These are phyloP conservation scores for Caenorhabditis sinica DNA, from an alignment of 2,888 invertebrate species.

Conservation along the genomic window DNA sequence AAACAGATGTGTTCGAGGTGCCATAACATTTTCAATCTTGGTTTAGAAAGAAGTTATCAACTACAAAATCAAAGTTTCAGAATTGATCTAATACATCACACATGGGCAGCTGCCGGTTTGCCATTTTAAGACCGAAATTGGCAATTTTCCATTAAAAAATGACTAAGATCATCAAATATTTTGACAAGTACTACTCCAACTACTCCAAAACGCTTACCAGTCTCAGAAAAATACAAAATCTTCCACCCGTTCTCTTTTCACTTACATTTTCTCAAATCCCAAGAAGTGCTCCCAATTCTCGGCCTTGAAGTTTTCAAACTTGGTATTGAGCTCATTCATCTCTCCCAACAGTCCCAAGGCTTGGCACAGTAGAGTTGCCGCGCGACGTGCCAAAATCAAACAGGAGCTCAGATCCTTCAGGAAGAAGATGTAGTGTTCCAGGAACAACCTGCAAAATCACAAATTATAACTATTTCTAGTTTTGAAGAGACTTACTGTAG, in stretches of 20 bases:
- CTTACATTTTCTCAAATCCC: background rate
- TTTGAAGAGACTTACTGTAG: slow-evolving; percentile 28
- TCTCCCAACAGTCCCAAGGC: slow-evolving; percentile 15
- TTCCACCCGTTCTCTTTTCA: background rate
- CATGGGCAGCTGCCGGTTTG: too few relatives aligned
- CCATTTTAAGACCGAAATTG: too few relatives aligned
- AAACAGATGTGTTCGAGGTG: too few relatives aligned
- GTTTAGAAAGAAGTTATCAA: too few relatives aligned
- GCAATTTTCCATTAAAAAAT: too few relatives aligned
- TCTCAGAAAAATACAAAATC: too few relatives aligned
- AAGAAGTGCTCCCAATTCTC: background rate
- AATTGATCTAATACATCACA: too few relatives aligned
- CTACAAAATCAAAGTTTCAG: too few relatives aligned
- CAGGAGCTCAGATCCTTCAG: slow-evolving; percentile 69
- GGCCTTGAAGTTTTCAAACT: background rate
- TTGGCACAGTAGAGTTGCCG: slow-evolving; percentile 65
- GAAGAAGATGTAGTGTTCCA: slow-evolving; percentile 62
- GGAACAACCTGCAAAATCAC: slow-evolving; percentile 40
- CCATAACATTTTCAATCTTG: too few relatives aligned
- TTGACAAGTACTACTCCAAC: too few relatives aligned
- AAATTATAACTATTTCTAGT: background rate
- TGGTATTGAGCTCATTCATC: background rate
- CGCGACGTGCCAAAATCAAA: slow-evolving; percentile 74
- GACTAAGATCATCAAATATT: too few relatives aligned
- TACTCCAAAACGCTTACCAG: too few relatives aligned